Conservation (phyloP, 2,113 vertebrate species). For the Stigmatopora nigra region DNA sequence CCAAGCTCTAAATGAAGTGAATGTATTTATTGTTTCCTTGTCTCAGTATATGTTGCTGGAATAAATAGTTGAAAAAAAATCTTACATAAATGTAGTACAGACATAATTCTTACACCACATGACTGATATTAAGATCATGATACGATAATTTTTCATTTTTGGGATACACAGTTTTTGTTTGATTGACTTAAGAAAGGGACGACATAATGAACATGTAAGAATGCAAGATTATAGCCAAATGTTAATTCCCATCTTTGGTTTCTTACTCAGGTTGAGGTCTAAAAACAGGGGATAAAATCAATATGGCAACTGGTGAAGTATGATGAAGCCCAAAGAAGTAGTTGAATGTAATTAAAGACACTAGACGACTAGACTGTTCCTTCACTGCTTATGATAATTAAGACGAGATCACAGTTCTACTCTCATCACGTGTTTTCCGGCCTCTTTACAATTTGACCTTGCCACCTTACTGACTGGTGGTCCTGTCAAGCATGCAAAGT, state of each 20-base stretch:
- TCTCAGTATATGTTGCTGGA: too few relatives aligned
- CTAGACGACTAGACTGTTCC: not conserved
- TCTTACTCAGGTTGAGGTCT: too few relatives aligned
- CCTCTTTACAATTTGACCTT: conserved; percentile 26
- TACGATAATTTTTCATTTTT: not conserved
- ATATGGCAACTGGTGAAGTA: too few relatives aligned
- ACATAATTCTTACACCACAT: not conserved
- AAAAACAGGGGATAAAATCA: too few relatives aligned
- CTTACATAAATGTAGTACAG: not conserved
- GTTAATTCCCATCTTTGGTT: too few relatives aligned
- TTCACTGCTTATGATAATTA: not conserved
- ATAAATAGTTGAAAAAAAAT: too few relatives aligned
- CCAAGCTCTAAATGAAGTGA: too few relatives aligned
- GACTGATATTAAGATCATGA: not conserved
- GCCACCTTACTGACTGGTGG: conserved; percentile 31
- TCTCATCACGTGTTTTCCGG: conserved; percentile 1
- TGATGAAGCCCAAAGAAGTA: not conserved
- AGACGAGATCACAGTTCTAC: conserved; percentile 5
- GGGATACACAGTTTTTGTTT: too few relatives aligned
- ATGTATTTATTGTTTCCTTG: too few relatives aligned
- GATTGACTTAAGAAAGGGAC: too few relatives aligned
- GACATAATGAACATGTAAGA: too few relatives aligned
- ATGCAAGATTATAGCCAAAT: too few relatives aligned
- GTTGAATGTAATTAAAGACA: not conserved
- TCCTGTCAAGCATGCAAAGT: conserved; percentile 49